These are phyloP conservation scores for Eilema griseolum DNA, from an alignment of 2,888 invertebrate genomes.

Conservation along the genomic window DNA sequence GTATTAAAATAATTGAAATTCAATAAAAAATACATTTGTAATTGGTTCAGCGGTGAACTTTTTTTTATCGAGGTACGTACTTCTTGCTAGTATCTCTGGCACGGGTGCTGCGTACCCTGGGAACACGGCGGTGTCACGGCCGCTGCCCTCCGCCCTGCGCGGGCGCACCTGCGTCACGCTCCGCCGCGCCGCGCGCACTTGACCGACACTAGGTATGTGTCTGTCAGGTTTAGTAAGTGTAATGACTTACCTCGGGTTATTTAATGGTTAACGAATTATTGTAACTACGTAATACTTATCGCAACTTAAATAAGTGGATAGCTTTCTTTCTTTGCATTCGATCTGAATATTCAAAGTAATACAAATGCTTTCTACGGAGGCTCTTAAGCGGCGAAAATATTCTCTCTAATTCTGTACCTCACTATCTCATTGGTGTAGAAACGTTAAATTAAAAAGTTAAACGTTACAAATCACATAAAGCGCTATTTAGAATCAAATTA, in stretches of 20 bases:
- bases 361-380: too few species aligned
- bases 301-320: neutral
- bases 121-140: conserved; percentile 45
- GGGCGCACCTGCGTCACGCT: conserved; percentile 62
- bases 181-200: conserved; percentile 43
- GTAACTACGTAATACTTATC: neutral
- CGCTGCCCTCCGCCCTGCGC: conserved; percentile 54
- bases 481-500: too few species aligned
- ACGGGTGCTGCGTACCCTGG: conserved; percentile 34
- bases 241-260: conserved; percentile 18
- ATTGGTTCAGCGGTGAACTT: neutral
- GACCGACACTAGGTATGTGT: conserved; percentile 38
- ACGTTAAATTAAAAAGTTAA: too few species aligned
- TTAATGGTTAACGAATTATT: neutral
- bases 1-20: neutral
- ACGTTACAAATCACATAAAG: too few species aligned
- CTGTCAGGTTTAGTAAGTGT: conserved; percentile 20
- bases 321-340: too few species aligned
- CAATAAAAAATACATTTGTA: neutral
- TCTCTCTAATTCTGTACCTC: too few species aligned
- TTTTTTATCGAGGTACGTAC: neutral
- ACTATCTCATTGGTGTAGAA: too few species aligned
- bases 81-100: conserved; percentile 10
- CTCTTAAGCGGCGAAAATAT: too few species aligned
- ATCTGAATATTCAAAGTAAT: too few species aligned